Conservation (phyloP, 2,113 vertebrate species). For the Pterocles gutturalis region DNA sequence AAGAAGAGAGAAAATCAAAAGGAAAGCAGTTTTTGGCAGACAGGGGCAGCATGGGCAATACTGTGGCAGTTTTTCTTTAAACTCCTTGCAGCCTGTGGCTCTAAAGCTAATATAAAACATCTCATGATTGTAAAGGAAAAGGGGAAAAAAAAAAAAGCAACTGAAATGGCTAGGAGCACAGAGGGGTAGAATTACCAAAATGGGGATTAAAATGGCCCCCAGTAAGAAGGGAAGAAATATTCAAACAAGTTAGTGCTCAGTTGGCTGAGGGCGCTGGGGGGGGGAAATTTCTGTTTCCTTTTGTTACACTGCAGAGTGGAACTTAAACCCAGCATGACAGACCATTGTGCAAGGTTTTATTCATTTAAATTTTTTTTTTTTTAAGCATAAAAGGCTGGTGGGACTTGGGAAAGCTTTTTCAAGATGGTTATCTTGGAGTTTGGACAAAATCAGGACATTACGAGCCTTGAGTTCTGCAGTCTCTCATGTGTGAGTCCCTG, state of each 20-base stretch:
- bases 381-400: not conserved
- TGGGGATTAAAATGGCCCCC: not conserved
- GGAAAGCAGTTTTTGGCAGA: conserved; percentile 33
- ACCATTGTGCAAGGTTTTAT: not conserved
- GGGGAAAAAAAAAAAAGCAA: not conserved
- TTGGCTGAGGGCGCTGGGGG: not conserved
- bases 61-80: conserved; percentile 72
- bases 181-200: conserved; percentile 65
- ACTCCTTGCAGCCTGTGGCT: conserved; percentile 78
- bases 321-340: not conserved
- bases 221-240: conserved; percentile 26
- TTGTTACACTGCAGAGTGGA: not conserved
- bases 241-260: not conserved
- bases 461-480: fast-evolving
- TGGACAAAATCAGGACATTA: not conserved
- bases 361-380: not conserved
- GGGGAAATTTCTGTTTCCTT: conserved; percentile 6
- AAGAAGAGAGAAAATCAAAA: not conserved
- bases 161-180: conserved; percentile 39
- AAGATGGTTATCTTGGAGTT: not conserved
- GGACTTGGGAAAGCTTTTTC: not conserved
- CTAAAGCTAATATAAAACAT: conserved; percentile 83
- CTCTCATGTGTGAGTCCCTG: not conserved
- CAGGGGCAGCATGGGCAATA: conserved; percentile 47
- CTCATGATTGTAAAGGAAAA: conserved; percentile 70